Percentiles rank a stretch among this genome's conserved stretches.
Evolutionary conservation across 2,113 vertebrate genomes (phyloP).

Genomic region (Kobus ellipsiprymnus): DNA sequence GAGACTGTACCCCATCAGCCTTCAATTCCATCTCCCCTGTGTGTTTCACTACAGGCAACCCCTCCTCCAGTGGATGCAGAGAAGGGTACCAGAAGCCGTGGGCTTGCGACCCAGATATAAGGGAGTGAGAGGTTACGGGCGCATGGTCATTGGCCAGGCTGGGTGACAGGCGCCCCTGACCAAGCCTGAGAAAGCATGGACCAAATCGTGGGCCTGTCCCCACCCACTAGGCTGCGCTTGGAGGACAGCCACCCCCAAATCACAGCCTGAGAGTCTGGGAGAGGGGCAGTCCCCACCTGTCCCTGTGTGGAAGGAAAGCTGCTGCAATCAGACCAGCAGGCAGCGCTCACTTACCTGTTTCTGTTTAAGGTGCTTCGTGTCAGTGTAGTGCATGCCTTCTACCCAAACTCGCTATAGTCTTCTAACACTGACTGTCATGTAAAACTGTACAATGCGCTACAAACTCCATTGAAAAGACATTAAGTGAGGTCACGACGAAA

Average conservation of each 20-base stretch:
- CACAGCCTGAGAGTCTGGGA: neutral
- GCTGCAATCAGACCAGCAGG: too few species aligned
- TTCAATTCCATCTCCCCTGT: neutral
- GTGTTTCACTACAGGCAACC: neutral
- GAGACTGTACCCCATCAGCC: neutral
- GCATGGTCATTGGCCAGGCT: fast-evolving
- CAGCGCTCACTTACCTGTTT: fast-evolving
- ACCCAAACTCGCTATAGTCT: neutral
- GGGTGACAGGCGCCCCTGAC: neutral
- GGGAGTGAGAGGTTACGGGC: neutral
- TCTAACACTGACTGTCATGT: neutral
- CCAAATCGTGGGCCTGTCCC: neutral
- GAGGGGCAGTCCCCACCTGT: neutral
- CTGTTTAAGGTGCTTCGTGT: neutral
- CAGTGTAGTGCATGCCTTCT: fast-evolving
- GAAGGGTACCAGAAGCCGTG: neutral
- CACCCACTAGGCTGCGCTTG: neutral
- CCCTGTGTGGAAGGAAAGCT: neutral
- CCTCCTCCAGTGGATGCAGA: neutral
- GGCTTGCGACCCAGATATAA: neutral
- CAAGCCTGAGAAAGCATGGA: neutral
- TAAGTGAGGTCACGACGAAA: neutral
- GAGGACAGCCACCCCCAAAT: neutral
- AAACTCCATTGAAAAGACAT: neutral
- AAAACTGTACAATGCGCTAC: neutral